Conservation (phyloP, 2,888 invertebrate species). For the Harpalus rufipes region DNA sequence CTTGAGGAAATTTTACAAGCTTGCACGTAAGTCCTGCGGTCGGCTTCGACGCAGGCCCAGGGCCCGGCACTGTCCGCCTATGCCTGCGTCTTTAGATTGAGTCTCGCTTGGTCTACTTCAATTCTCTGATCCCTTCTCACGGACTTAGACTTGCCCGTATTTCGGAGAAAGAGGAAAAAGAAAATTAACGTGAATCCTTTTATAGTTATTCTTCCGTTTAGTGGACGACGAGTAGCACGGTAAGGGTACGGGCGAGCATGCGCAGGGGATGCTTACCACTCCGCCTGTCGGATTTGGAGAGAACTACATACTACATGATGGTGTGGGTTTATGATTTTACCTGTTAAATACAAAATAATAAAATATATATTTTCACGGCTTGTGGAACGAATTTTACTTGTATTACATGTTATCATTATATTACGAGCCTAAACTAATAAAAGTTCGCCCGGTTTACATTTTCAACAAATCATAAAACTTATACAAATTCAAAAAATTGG, state of each 20-base stretch:
- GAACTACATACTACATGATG: too few species aligned
- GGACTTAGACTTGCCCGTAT: constrained; percentile 40
- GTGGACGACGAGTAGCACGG: constrained; percentile 33
- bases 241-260: constrained; percentile 19
- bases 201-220: constrained; percentile 69
- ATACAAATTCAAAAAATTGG: too few species aligned
- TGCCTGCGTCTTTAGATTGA: constrained; percentile 56
- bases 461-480: too few species aligned
- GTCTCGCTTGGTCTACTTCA: constrained; percentile 65
- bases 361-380: too few species aligned
- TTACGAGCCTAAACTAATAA: too few species aligned
- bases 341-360: too few species aligned
- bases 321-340: too few species aligned
- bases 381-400: too few species aligned
- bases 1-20: constrained; percentile 48
- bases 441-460: too few species aligned
- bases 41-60: background rate
- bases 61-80: background rate
- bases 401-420: too few species aligned
- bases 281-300: too few species aligned
- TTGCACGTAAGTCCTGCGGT: constrained; percentile 45
- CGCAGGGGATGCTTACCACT: background rate
- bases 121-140: constrained; percentile 66
- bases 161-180: constrained; percentile 68
- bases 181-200: constrained; percentile 70